Conservation (phyloP, 2,797 vertebrate genomes). For the Xiphorhynchus erythropygius region DNA sequence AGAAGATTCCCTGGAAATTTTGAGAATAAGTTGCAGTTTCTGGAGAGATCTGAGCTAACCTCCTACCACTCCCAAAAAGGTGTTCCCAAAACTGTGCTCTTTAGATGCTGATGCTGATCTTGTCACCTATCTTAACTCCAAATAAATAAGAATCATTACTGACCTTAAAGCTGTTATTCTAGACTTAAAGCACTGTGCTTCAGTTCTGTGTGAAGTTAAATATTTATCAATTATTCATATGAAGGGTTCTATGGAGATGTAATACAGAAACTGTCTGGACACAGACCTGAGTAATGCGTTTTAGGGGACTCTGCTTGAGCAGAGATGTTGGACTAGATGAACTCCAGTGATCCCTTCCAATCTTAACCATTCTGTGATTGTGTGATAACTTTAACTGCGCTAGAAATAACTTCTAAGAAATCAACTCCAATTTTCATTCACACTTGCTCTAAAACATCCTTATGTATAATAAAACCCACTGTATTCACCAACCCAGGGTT, state of each 20-base stretch:
- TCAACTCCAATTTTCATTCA: not conserved
- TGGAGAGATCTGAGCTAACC: not conserved
- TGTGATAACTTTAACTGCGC: not conserved
- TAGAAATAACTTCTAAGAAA: not conserved
- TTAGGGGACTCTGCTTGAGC: not conserved
- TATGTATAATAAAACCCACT: not conserved
- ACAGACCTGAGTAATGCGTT: rapidly evolving
- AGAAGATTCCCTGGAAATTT: not conserved
- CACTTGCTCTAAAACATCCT: not conserved
- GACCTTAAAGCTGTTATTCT: not conserved
- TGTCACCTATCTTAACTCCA: not conserved
- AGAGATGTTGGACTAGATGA: not conserved
- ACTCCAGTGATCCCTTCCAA: not conserved
- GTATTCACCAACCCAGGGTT: not conserved
- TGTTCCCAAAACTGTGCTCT: not conserved
- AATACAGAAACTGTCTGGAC: not conserved
- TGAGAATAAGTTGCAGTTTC: not conserved
- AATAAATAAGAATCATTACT: not conserved
- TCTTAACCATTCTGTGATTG: not conserved
- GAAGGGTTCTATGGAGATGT: not conserved
- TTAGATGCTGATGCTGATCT: not conserved
- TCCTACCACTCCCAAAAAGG: not conserved
- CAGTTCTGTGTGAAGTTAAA: not conserved
- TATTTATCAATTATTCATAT: not conserved
- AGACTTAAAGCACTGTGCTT: not conserved